Evolutionary conservation across 2,888 invertebrate species (phyloP), one percentile per base, ranked within the genome.

Genomic region (Coleophora deauratella): DNA sequence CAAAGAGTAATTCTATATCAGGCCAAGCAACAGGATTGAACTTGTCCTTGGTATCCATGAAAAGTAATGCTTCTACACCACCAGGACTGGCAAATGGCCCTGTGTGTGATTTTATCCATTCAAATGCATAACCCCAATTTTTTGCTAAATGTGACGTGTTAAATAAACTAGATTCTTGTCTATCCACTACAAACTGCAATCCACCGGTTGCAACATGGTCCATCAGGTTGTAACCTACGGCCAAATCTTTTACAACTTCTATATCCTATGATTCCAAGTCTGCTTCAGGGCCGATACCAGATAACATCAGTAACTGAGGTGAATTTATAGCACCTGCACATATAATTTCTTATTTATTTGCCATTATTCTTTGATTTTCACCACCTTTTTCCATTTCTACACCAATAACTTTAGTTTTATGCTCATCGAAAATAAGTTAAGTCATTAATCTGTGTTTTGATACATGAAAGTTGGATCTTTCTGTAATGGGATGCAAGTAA

Each of bases 391-490:
- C 35, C 38, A 76, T 78, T 41, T 57, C 49, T 1, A 80, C 62
- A 0, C 79, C 79, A 21, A 65, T 68, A 0, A 78, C 75, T 40
- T 48, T 54, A n/a, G n/a, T 21, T 15, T 68, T 72, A 1, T 62
- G 36, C 66, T 61, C 48, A 55, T 90, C 85, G 28, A 91, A 87
- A 10, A 90, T 69, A 7, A 91, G 59, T n/a, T n/a, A n/a, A n/a
- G n/a, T n/a, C n/a, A n/a, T n/a, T n/a, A n/a, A n/a, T 57, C n/a
- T n/a, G n/a, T n/a, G n/a, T 21, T 87, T 72, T 0, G 75, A 70
- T 0, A 85, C 90, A 53, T 88, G 86, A 0, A 89, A 76, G 32
- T 87, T 66, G 0, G 86, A 75, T 59, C 72, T 68, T 0, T 90
- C 72, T 0, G 21, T 21, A 21, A 21, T n/a, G n/a, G n/a, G n/a